Conservation (phyloP, 1,140 invertebrate species). For the Bradysia coprophila region DNA sequence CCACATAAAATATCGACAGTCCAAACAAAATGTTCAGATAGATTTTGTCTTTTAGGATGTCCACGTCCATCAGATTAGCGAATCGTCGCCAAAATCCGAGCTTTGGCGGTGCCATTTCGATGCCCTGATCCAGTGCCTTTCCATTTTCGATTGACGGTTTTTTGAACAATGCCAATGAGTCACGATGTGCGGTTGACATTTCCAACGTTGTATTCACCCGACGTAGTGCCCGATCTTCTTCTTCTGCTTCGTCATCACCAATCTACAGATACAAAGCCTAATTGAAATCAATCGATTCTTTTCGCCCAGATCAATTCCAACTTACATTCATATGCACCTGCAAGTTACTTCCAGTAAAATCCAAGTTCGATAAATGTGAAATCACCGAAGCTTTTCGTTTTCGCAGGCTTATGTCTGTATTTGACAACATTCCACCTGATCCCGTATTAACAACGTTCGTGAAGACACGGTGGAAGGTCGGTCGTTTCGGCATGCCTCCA, state of each 20-base stretch:
- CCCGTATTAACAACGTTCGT: slow-evolving; percentile 15
- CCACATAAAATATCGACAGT: slow-evolving; percentile 48
- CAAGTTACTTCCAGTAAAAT: slow-evolving; percentile 47
- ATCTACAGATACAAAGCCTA: slow-evolving; percentile 7
- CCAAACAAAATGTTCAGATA: slow-evolving; percentile 52
- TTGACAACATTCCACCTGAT: slow-evolving; percentile 8
- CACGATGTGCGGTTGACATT: slow-evolving; percentile 5
- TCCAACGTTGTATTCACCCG: slow-evolving; percentile 18
- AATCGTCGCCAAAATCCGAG: slow-evolving; percentile 30
- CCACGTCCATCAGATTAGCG: slow-evolving; percentile 37
- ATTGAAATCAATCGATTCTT: neutral
- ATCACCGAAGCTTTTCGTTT: slow-evolving; percentile 42
- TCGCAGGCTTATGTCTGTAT: slow-evolving; percentile 25
- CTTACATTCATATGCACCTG: slow-evolving; percentile 41
- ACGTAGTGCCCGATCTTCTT: slow-evolving; percentile 18
- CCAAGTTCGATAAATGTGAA: slow-evolving; percentile 47
- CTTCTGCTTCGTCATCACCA: slow-evolving; percentile 22
- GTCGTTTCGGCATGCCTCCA: slow-evolving; percentile 16
- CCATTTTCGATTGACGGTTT: neutral
- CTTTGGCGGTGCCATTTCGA: slow-evolving; percentile 10
- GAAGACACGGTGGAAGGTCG: slow-evolving; percentile 23
- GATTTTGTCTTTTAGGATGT: slow-evolving; percentile 39
- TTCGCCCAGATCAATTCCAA: slow-evolving; percentile 3
- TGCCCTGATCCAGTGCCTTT: neutral
- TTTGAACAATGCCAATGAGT: neutral